Evolutionary conservation across 2,888 invertebrate species (phyloP), one percentile per base, ranked within the genome.

Genomic region (Druceiella hillmani): DNA sequence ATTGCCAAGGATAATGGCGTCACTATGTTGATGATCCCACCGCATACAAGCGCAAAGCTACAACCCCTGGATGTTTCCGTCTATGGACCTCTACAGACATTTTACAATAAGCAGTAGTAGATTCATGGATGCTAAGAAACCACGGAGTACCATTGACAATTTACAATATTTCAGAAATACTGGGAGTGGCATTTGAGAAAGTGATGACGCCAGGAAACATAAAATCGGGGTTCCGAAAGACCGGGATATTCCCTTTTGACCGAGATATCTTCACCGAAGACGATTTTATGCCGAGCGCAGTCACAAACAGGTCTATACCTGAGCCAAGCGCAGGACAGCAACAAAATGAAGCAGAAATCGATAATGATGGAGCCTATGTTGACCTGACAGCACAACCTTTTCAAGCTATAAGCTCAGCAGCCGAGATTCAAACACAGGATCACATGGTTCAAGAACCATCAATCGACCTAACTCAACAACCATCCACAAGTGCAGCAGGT

Each of bases 31-130:
- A 55, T 57, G 4, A 52, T 59, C 36, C 58, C 57, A 20, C 59
- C 57, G 7, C 58, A 62, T 47, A 55, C 55, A 40, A 52, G 52
- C 22, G 56, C 57, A 42, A 56, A 55, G 42, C 45, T 59, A 34
- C 61, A 61, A 49, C 59, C 57, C 20, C 46, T 59, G 14, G 56
- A 61, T 47, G 46, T 54, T 16, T 47, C 51, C 30, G 53, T 58
- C n/a, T n/a, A n/a, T n/a, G n/a, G 56, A 7, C 58, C 57, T 16
- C 51, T 61, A 26, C 59, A 61, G 38, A 46, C 44, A 14, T 48
- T 40, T 41, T 54, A 54, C 38, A 50, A 52, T 45, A n/a, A n/a
- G 47, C 46, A 20, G 52, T 53, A 36, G 46, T 48, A 16, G 51
- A 55, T 45, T 38, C 45, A 5, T 58, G 54, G 53, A 38, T 57